These are phyloP conservation scores for Sebastiscus tertius DNA, from an alignment of 2,797 vertebrate genomes.

Conservation along the genomic window DNA sequence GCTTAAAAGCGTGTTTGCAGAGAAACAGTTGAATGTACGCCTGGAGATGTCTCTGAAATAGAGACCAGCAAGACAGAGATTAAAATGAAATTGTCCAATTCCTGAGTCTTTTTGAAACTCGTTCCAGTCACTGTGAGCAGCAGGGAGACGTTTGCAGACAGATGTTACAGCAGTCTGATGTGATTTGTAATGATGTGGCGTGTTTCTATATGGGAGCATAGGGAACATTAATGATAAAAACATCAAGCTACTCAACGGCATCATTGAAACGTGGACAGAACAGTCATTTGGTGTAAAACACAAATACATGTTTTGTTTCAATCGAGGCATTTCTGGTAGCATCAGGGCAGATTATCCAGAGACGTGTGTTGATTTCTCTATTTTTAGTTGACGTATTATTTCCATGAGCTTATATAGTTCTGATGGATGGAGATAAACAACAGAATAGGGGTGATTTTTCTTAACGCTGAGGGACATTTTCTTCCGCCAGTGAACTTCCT, in stretches of 20 bases:
- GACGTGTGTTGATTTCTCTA: background rate
- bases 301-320: background rate
- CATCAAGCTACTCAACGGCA: background rate
- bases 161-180: conserved; percentile 26
- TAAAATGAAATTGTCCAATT: conserved; percentile 36
- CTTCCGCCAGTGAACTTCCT: conserved; percentile 12
- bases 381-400: background rate
- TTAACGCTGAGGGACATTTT: background rate
- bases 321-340: background rate
- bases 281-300: background rate
- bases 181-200: conserved; percentile 36
- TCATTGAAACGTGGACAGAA: background rate
- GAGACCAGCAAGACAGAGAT: background rate
- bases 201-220: background rate
- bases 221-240: conserved; percentile 18
- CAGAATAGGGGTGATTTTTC: background rate
- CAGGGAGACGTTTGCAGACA: background rate
- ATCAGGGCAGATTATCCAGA: background rate
- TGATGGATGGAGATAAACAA: background rate
- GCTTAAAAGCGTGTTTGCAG: background rate
- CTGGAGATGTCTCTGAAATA: conserved; percentile 3
- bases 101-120: conserved; percentile 8
- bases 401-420: background rate
- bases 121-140: conserved; percentile 4
- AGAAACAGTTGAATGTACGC: background rate